These are phyloP conservation scores for Margaritifera margaritifera DNA, from an alignment of 2,888 invertebrate species.

Conservation along the genomic window DNA sequence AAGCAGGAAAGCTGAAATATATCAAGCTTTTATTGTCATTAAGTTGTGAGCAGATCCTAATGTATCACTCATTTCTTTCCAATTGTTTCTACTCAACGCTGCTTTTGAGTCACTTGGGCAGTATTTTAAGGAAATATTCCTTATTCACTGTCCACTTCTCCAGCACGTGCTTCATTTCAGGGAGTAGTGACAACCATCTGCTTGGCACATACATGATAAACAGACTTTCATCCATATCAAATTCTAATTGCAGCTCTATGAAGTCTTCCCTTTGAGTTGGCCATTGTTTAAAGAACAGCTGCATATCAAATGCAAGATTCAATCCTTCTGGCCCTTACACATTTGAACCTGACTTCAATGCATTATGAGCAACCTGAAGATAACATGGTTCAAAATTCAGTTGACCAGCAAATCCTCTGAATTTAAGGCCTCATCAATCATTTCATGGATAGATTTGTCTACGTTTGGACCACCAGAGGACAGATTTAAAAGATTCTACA, in stretches of 20 bases:
- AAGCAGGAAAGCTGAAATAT: too few species aligned
- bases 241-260: too few species aligned
- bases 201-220: slow-evolving; percentile 15
- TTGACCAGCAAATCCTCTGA: slow-evolving; percentile 7
- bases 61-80: not conserved
- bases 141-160: slow-evolving; percentile 16
- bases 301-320: slow-evolving; percentile 17
- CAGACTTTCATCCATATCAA: not conserved
- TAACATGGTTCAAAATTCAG: slow-evolving; percentile 21
- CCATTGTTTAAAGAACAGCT: slow-evolving; percentile 20
- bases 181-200: slow-evolving; percentile 20
- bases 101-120: slow-evolving; percentile 16
- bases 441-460: slow-evolving; percentile 18
- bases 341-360: slow-evolving; percentile 16
- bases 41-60: too few species aligned
- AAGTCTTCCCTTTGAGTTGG: slow-evolving; percentile 15
- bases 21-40: too few species aligned
- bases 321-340: slow-evolving; percentile 14
- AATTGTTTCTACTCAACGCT: slow-evolving; percentile 11
- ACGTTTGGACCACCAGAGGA: slow-evolving; percentile 22
- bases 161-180: slow-evolving; percentile 16
- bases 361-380: slow-evolving; percentile 21
- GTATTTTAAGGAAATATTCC: slow-evolving; percentile 15
- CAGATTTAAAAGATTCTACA: slow-evolving; percentile 15
- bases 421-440: too few species aligned